Base-by-base conservation (phyloP, 92 coral and sea anemone genomes). In the Porites divaricata region DNA sequence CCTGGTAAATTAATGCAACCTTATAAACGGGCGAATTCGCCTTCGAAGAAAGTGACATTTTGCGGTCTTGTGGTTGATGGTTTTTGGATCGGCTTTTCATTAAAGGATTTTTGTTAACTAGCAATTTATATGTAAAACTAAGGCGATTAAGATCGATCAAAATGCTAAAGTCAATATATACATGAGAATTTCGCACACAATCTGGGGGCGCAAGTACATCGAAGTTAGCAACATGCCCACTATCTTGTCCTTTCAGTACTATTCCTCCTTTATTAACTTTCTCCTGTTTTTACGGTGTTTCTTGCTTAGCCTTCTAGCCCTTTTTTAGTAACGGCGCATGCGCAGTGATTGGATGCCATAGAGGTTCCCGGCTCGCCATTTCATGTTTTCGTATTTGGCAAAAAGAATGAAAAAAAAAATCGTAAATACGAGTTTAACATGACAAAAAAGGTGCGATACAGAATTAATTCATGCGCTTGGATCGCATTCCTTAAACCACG, bases 21-120 rank as follows among this genome's bases (percentile, higher is more conserved):
- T 68, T 68, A 13, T 76, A 69, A 22, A 56, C 54, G 45, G 45
- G 63, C 61, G 62, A 69, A 80, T 56, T 69, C 68, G 5, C 41
- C 68, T 80, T 49, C 28, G 13, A 9, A 9, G 45, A 26, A 63
- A n/a, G 21, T 17, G 48, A 9, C 72, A 11, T 7, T 62, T 50
- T 66, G 72, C 13, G 59, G 81, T 78, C 62, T 25, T 78, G 83
- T 8, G 83, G 83, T 78, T 75, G 61, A n/a, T 64, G 6, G 48
- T 28, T 56, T 74, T 2, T 50, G 13, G 67, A 22, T 57, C 16
- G 16, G 8, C 65, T 56, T 50, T 58, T 52, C 13, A 54, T 56
- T 15, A 56, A 57, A 24, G 15, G 51, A 75, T 2, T 62, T 45
- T 51, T 72, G 72, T 68, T 72, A 45, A 58, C 22, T 20, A 77